Conservation (phyloP, 2,113 vertebrate species). For the Plecturocebus donacophilus region DNA sequence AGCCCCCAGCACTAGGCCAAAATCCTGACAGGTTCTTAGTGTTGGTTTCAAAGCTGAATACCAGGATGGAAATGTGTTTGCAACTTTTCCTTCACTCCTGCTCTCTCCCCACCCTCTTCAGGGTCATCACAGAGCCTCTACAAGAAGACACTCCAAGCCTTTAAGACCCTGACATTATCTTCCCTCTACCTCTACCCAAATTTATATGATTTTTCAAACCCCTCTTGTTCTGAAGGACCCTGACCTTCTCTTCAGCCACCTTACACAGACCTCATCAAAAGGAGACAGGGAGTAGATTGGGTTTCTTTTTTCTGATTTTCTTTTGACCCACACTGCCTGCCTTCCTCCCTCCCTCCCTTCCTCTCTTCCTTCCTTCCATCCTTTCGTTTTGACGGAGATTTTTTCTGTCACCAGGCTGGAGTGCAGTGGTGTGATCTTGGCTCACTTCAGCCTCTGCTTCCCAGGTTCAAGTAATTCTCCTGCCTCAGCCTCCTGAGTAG, state of each 20-base stretch:
- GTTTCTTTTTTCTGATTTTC: slow-evolving; percentile 54
- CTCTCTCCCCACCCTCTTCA: background rate
- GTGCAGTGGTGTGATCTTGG: too few species aligned
- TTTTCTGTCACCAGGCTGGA: too few species aligned
- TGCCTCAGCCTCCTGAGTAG: too few species aligned
- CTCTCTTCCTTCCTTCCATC: too few species aligned
- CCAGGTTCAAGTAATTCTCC: too few species aligned
- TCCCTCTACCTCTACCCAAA: slow-evolving; percentile 7
- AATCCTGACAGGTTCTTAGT: slow-evolving; percentile 35
- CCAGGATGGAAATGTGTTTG: slow-evolving; percentile 46
- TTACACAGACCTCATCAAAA: slow-evolving; percentile 38
- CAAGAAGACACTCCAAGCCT: background rate
- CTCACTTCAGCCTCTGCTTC: too few species aligned
- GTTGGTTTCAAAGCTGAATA: slow-evolving; percentile 29
- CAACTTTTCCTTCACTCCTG: background rate
- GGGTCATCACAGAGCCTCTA: background rate
- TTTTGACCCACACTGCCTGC: slow-evolving; percentile 27
- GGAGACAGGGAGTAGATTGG: background rate
- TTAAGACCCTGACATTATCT: slow-evolving; percentile 10
- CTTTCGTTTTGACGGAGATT: too few species aligned
- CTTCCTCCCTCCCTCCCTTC: fast-evolving
- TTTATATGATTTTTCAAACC: slow-evolving; percentile 30
- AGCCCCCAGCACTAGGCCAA: background rate
- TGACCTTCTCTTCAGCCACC: slow-evolving; percentile 13
- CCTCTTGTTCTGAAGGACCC: background rate